These are phyloP conservation scores for Clytia hemisphaerica DNA, from an alignment of 30 jellyfish, hydroid and myxozoan genomes.

Conservation along the genomic window DNA sequence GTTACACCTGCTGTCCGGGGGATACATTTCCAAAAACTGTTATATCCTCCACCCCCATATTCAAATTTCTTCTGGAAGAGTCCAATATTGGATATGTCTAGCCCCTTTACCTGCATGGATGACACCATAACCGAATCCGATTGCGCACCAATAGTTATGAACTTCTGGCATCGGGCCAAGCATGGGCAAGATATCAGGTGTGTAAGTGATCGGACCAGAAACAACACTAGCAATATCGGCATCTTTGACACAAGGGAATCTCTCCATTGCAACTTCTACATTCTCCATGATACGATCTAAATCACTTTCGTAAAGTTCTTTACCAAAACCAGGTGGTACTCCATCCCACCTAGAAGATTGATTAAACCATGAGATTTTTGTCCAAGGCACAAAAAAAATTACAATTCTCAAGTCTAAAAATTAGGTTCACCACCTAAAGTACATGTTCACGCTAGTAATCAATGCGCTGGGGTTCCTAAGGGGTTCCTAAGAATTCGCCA, in stretches of 20 bases:
- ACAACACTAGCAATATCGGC: slow-evolving; percentile 96
- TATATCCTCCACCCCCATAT: no score
- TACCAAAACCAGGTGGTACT: slow-evolving; percentile 96
- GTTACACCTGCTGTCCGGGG: no score
- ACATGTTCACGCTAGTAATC: no score
- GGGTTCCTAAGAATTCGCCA: no score
- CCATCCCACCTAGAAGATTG: slow-evolving; percentile 83
- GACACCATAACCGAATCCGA: slow-evolving; percentile 95
- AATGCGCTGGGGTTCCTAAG: no score
- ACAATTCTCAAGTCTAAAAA: no score
- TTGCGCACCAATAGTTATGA: slow-evolving; percentile 82
- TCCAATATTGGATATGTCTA: no score
- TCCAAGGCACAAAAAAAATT: no score
- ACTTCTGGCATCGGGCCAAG: slow-evolving; percentile 94
- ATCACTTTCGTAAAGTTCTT: slow-evolving; percentile 88
- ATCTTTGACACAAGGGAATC: slow-evolving; percentile 73
- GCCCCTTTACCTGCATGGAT: slow-evolving; percentile 85
- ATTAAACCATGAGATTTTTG: not conserved
- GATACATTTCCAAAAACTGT: no score
- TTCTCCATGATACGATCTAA: slow-evolving; percentile 91
- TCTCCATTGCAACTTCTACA: slow-evolving; percentile 78
- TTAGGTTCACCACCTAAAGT: no score
- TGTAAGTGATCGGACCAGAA: slow-evolving; percentile 98
- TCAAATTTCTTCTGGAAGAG: no score
- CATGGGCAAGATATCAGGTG: slow-evolving; percentile 98